These are phyloP conservation scores for Centropus unirufus DNA, from an alignment of 2,113 vertebrate genomes.

Conservation along the genomic window DNA sequence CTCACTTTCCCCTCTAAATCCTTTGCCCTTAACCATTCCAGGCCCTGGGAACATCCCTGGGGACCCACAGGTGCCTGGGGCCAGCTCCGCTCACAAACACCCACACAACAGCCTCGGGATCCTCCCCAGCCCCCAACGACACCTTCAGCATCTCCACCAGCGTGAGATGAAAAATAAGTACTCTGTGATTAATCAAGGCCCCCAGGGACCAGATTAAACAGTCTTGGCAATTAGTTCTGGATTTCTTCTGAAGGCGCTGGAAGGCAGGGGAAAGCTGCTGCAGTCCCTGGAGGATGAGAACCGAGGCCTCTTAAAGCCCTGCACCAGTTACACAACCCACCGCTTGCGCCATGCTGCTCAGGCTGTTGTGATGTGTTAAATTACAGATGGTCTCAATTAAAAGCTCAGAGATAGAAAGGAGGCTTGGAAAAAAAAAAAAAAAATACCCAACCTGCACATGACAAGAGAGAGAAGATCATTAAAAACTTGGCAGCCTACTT, in stretches of 20 bases:
- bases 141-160: neutral
- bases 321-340: neutral
- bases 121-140: neutral
- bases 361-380: neutral
- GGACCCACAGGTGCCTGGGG: neutral
- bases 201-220: neutral
- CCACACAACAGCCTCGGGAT: neutral
- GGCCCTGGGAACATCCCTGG: neutral
- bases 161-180: neutral
- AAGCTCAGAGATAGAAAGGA: conserved; percentile 12
- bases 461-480: conserved; percentile 36
- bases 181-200: neutral
- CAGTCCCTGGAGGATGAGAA: neutral
- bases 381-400: conserved; percentile 41
- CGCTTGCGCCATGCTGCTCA: neutral
- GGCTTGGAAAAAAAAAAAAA: neutral
- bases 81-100: neutral
- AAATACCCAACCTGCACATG: neutral
- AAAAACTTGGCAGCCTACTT: conserved; percentile 64
- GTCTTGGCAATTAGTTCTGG: conserved; percentile 24
- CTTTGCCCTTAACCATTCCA: too few species aligned
- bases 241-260: neutral
- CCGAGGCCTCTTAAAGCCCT: neutral
- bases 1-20: too few species aligned
- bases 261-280: neutral